A percentile compares a stretch with the other conserved stretches of the same genome.
Conservation (phyloP, 2,113 vertebrate genomes). For the Genyomyrus donnyi region DNA sequence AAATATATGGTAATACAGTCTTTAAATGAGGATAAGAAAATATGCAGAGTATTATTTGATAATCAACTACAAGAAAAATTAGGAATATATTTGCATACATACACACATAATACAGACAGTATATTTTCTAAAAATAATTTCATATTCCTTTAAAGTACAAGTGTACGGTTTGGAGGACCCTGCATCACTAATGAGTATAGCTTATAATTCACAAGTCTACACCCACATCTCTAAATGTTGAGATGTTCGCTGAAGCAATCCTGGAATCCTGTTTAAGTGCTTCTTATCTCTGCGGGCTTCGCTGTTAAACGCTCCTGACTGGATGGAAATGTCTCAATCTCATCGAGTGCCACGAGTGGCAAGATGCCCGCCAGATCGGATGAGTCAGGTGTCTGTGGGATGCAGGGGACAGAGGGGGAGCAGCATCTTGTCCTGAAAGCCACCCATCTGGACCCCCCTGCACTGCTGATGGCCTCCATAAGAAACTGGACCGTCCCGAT, state of each 20-base stretch:
- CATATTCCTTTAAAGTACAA: not conserved
- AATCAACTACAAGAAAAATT: not conserved
- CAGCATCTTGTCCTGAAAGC: not conserved
- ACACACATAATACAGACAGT: not conserved
- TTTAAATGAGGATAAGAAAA: not conserved
- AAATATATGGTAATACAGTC: not conserved
- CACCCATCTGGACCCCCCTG: not conserved
- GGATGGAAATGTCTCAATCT: not conserved
- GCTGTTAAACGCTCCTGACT: not conserved
- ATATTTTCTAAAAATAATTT: not conserved
- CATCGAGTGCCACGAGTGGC: not conserved
- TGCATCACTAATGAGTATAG: not conserved
- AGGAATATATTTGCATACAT: not conserved
- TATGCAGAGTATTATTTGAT: not conserved
- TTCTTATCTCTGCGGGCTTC: not conserved
- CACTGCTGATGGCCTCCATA: not conserved
- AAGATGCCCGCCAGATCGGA: not conserved
- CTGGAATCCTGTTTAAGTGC: not conserved
- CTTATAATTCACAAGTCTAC: not conserved
- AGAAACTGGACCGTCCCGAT: not conserved
- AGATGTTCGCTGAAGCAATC: not conserved
- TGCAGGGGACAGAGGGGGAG: not conserved
- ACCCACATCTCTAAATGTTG: not conserved
- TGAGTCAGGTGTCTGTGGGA: not conserved
- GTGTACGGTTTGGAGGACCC: not conserved